Percentiles rank a stretch among this genome's conserved stretches.
phyloP scores from a whole-genome alignment of 2,113 vertebrate genomes.

The Neotragus pygmaeus region DNA sequence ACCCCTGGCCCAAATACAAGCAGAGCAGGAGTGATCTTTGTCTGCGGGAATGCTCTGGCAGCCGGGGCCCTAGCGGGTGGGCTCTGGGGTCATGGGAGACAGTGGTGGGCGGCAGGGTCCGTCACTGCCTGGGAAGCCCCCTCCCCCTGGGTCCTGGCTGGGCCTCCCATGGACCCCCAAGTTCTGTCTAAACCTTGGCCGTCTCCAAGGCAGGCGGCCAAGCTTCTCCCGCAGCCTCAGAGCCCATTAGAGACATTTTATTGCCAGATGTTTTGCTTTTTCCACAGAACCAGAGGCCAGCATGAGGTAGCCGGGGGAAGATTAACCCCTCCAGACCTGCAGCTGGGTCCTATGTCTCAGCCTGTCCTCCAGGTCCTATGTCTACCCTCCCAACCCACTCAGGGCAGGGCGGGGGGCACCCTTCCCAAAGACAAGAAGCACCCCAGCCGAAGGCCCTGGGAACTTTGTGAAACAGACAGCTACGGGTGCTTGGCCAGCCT shows the following conservation, averaged over 20 bases:
- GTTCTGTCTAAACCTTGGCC: not conserved
- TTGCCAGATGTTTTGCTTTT: conserved; percentile 80
- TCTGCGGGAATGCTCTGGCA: not conserved
- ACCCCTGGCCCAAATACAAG: not conserved
- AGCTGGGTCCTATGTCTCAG: not conserved
- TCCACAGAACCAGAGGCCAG: conserved; percentile 73
- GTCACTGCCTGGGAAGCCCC: not conserved
- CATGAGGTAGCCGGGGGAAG: conserved; percentile 65
- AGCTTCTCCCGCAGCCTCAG: conserved; percentile 75
- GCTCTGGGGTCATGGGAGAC: not conserved
- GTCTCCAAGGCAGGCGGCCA: conserved; percentile 72
- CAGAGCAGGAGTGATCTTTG: not conserved
- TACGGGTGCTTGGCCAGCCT: not conserved
- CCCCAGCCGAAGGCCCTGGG: not conserved
- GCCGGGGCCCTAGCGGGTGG: not conserved
- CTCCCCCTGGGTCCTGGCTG: not conserved
- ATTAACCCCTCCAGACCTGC: conserved; percentile 70
- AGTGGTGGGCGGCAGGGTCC: not conserved
- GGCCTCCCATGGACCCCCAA: not conserved
- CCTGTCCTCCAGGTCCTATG: not conserved
- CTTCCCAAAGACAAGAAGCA: not conserved
- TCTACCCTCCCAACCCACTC: not conserved
- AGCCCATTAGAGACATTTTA: conserved; percentile 76
- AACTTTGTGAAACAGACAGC: accelerated
- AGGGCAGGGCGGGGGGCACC: not conserved